Base-by-base conservation (phyloP, 2,888 invertebrate genomes). In the Flabesymbios commensalis region DNA sequence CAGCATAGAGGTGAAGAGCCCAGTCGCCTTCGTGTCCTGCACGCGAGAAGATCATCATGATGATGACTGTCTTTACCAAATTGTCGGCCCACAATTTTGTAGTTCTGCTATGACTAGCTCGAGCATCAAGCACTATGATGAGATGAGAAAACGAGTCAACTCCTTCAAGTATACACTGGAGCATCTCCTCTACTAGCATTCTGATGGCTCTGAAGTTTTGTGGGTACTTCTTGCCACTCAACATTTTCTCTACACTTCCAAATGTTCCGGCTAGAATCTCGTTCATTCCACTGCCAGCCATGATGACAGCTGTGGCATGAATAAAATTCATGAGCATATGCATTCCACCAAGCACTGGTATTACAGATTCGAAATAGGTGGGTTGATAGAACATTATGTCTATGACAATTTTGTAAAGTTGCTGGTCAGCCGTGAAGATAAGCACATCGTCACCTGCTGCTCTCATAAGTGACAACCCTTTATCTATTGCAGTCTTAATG, bases 71-170 rank as follows among this genome's bases (percentile, higher is more conserved):
- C 24, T 53, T 53, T 19, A 53, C 36, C 10, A 53, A 7, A 22
- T 53, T 53, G 53, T 53, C 53, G 5, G 14, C 36, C 53, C 53
- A 53, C 53, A 53, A 7, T 17, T 56, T 56, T 22, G 56, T 45
- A 45, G 42, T 56, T 10, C 28, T 42, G 54, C 51, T 28, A 41
- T n/a, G 39, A 28, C 54, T 54, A 19, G 42, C 56, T 24, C 45
- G 42, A 42, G 10, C 26, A 2, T 31, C 56, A 7, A 56, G 56
- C 45, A 42, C 56, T 43, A 45, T 32, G 31, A 56, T 56, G 45
- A 56, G 56, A 45, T 29, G 29, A 56, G 54, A 5, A 28, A 54
- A 54, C 22, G 54, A 54, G n/a, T 5, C 26, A 54, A 54, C 54
- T 54, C 39, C 54, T 54, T 54, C 39, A 39, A 54, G 24, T 2